phyloP scores from a whole-genome alignment of 2,888 invertebrate species.

The Campoplex capitator region DNA sequence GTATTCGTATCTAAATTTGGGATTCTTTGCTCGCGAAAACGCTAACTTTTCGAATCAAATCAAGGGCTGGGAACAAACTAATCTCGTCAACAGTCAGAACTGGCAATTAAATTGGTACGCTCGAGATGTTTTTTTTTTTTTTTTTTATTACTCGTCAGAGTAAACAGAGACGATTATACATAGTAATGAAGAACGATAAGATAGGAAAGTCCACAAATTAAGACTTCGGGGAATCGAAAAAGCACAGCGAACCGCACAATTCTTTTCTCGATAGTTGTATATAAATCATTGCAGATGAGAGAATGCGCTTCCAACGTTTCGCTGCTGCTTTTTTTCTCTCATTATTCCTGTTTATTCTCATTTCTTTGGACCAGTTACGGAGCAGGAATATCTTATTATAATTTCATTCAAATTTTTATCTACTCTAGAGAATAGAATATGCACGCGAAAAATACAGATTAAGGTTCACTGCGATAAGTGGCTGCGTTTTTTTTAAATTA shows the following conservation, averaged over 20 bases:
- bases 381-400: conserved; percentile 1
- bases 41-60: not conserved
- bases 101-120: conserved; percentile 9
- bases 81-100: conserved; percentile 7
- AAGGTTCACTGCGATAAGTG: too few species aligned
- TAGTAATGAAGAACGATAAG: conserved; percentile 19
- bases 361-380: not conserved
- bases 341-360: conserved; percentile 14
- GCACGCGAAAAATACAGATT: too few species aligned
- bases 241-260: conserved; percentile 6
- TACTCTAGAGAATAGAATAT: too few species aligned
- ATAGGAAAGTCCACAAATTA: conserved; percentile 12
- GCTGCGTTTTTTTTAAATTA: too few species aligned
- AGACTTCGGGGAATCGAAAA: conserved; percentile 31
- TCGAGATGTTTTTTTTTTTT: not conserved
- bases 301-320: not conserved
- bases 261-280: conserved; percentile 1
- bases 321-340: conserved; percentile 18
- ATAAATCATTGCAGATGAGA: conserved; percentile 38
- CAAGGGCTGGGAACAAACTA: conserved; percentile 13
- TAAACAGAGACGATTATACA: too few species aligned
- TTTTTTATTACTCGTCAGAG: too few species aligned
- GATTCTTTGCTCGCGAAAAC: not conserved
- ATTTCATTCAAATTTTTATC: too few species aligned
- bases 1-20: not conserved